A percentile compares a stretch with the other conserved stretches of the same genome.
Conservation (phyloP, 2,888 invertebrate species). For the Erebia aethiops region DNA sequence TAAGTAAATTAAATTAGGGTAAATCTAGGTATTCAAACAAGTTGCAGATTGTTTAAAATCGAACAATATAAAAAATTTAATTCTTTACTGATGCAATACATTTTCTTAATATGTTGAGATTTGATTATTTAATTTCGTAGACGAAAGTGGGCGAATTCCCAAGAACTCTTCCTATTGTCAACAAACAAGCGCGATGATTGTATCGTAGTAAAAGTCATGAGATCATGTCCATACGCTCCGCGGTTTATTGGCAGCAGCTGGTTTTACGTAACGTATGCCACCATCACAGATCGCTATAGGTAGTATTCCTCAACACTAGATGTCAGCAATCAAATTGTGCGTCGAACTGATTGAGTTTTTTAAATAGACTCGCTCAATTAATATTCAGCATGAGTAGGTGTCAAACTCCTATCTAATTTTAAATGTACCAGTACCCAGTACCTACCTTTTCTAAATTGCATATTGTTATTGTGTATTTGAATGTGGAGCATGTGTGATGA, state of each 20-base stretch:
- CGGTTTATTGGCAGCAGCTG: not conserved
- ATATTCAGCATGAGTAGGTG: conserved; percentile 7
- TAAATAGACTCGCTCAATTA: conserved; percentile 2
- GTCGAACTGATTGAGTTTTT: not conserved
- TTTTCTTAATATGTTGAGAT: not conserved
- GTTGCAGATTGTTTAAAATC: too few species aligned
- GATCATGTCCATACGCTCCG: not conserved
- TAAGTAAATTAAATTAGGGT: too few species aligned
- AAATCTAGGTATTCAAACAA: too few species aligned
- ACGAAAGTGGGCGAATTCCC: conserved; percentile 1
- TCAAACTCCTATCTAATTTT: not conserved
- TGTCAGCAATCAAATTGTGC: conserved; percentile 9
- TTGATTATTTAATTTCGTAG: not conserved
- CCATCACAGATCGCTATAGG: not conserved
- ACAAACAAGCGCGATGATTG: conserved; percentile 5
- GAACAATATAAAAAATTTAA: not conserved
- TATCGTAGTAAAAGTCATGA: not conserved
- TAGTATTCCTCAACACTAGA: not conserved
- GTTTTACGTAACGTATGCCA: not conserved
- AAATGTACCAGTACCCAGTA: too few species aligned
- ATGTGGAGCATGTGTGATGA: too few species aligned
- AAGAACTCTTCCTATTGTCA: not conserved
- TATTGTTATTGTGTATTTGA: too few species aligned
- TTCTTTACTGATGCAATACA: not conserved
- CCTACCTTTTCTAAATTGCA: too few species aligned